Base-by-base conservation (phyloP, 2,888 invertebrate genomes). In the Stenichneumon culpator region DNA sequence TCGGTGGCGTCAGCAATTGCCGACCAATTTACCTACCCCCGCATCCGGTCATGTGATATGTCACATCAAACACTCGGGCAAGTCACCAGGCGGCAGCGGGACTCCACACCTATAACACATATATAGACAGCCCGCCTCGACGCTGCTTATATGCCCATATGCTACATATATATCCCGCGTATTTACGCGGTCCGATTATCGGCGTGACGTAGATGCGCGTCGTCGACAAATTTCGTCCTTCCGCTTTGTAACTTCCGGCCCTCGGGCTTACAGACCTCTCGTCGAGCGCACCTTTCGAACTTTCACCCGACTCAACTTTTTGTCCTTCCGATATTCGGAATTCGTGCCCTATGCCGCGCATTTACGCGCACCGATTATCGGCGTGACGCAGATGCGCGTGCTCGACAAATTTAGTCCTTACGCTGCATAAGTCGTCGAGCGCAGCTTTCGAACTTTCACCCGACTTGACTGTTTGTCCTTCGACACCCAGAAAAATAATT, bases 11-110 rank as follows among this genome's bases (percentile, higher is more conserved):
- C 92, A 92, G 92, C 93, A 94, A 94, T 94, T 94, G 93, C 93
- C 91, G 92, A 91, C 92, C 92, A 94, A 93, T 94, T 94, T 93
- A 93, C 93, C 93, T 93, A 94, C 93, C 93, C 93, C 93, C 93
- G 92, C 94, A 93, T 94, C 94, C 94, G 93, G 94, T 94, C 93
- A 92, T 93, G 93, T 92, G 92, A 93, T 92, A 90, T 90, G 90
- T 91, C 90, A 91, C 90, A 88, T 91, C 91, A 93, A 93, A 93
- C 90, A 91, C 89, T 89, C 89, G 87, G 88, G 88, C 89, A 87
- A 89, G 89, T 88, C 88, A 86, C 89, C 87, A 87, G 87, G 60
- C 88, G 67, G 67, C 75, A 77, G 68, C 28, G 77, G 68, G 44
- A 72, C 79, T 84, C 83, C 79, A 74, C 84, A 87, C 87, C 86